Percentiles rank a stretch among this genome's conserved stretches.
Evolutionary conservation across 2,113 vertebrate species (phyloP).

Genomic region (Platysteira castanea): DNA sequence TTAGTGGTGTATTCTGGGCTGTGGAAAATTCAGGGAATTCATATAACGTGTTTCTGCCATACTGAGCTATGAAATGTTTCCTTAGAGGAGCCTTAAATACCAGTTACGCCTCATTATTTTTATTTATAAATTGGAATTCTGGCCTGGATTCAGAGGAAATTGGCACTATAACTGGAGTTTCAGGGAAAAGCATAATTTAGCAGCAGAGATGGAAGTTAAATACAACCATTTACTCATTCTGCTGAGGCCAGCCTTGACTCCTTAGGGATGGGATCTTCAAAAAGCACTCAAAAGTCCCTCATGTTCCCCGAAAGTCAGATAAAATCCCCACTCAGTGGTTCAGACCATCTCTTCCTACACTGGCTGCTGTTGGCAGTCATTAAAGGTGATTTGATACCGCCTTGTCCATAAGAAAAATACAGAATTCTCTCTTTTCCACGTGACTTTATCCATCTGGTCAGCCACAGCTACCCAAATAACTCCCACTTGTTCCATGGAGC

Average conservation of each 20-base stretch:
- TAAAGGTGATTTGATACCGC: neutral
- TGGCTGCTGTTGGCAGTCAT: neutral
- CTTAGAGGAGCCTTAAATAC: neutral
- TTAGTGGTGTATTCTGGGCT: neutral
- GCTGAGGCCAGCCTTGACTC: neutral
- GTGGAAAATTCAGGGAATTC: neutral
- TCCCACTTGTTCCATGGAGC: neutral
- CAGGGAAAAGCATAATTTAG: neutral
- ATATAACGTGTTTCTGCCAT: neutral
- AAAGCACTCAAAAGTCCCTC: neutral
- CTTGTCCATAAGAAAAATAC: neutral
- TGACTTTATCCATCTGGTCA: neutral
- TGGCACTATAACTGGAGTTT: neutral
- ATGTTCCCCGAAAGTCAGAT: neutral
- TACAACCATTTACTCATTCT: neutral
- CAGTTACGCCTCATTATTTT: neutral
- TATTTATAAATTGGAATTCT: neutral
- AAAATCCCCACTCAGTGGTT: neutral
- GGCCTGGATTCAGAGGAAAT: neutral
- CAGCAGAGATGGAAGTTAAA: neutral
- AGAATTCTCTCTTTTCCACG: neutral
- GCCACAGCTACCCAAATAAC: neutral
- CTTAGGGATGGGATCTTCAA: neutral
- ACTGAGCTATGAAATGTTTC: neutral
- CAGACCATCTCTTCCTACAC: neutral